Evolutionary conservation across 1,140 invertebrate species (phyloP), one percentile per base, ranked within the genome.

Genomic region (Oncopeltus fasciatus): DNA sequence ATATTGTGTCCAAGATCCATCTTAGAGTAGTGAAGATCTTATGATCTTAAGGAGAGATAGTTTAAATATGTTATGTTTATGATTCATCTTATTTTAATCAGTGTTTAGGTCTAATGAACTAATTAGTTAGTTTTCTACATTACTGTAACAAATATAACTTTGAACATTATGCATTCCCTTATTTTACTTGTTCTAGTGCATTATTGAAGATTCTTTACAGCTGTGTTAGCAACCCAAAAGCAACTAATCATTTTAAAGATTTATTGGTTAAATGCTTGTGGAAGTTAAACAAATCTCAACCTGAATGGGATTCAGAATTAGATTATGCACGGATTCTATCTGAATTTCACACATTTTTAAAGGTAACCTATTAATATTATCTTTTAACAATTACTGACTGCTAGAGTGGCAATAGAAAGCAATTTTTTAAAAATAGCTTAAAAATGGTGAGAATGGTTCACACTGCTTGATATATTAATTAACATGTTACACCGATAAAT

Each of bases 231-330:
- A 62, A 49, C 46, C 60, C 62, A 0, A 20, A 47, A n/a, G 18
- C 59, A 20, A 20, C 31, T n/a, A 47, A 59, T 20, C 68, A 66
- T 61, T 69, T 65, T 60, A 64, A 67, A 56, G 68, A 70, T 47
- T 53, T 70, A 20, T 49, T 67, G 4, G 65, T 69, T 65, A 69
- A 69, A 64, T 70, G 69, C 57, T 59, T 69, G n/a, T 70, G 69
- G 69, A 70, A 69, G 61, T 59, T 69, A 14, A 62, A 70, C 21
- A 67, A 67, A 49, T 57, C 61, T 58, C 63, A 70, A 18, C 64
- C 66, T 21, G 62, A 66, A 14, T 70, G 69, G 69, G 64, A 66
- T 1, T 27, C 56, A 20, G 66, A 69, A 62, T 24, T 70, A 5
- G 62, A 69, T 20, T 70, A 69, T 59, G 62, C 64, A 20, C 33